Base-by-base conservation (phyloP, 2,113 vertebrate genomes). In the Bos indicus region DNA sequence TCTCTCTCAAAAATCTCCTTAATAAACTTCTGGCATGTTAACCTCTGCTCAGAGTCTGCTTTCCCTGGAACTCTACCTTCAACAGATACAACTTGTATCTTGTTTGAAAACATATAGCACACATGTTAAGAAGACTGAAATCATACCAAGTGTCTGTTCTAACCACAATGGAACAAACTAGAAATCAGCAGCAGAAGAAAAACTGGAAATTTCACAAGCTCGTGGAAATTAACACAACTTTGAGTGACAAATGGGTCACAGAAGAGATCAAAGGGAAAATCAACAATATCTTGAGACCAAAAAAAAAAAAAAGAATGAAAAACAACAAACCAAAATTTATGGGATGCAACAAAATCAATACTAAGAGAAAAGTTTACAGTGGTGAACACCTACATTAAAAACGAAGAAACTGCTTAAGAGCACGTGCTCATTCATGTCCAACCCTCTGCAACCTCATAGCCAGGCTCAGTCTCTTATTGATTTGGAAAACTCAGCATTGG, bases 131-230 rank as follows among this genome's bases (percentile, higher is more conserved):
- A 94, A 82, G 83, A 81, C 28, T 48, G 60, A 87, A 81, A 92
- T 57, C 57, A 81, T 86, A 67, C 71, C 82, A 57, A 87, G 82
- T 81, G 48, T 87, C 33, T 92, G 64, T 87, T 62, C 48, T 46
- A 17, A 87, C 30, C 82, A 67, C 89, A 81, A 46, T 67, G 89
- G 82, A 81, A 92, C 60, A 57, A 91, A 80, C 82, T 56, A 80
- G 67, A 80, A 80, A 87, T 87, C 17, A 87, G 46, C 5, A 95
- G 56, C 67, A 67, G 59, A 95, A 92, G 83, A 60, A 80, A 91
- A 48, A 33, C 36, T 56, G 51, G 46, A 86, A 91, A 95, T 62
- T 52, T 43, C 33, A 85, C 26, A 62, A 91, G 25, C 54, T 48
- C 16, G 30, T 86, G 56, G 30, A 52, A 86, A 91, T 28, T 48